Conservation (phyloP, 2,888 invertebrate genomes). For the Agriotes lineatus region DNA sequence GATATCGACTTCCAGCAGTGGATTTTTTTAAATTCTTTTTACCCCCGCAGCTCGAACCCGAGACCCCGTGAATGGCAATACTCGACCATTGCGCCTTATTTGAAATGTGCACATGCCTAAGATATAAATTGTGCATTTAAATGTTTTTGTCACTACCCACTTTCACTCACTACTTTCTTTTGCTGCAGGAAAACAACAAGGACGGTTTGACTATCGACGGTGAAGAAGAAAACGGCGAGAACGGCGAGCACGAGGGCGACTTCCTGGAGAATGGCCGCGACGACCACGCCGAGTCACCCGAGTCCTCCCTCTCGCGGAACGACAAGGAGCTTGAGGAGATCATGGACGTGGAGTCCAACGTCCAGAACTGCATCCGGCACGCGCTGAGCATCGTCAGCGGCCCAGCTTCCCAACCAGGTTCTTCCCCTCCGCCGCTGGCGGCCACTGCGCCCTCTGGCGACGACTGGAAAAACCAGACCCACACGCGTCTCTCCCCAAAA, state of each 20-base stretch:
- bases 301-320: conserved; percentile 69
- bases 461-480: conserved; percentile 62
- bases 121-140: no score
- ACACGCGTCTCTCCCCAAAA: conserved; percentile 61
- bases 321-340: conserved; percentile 70
- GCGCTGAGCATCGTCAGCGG: conserved; percentile 70
- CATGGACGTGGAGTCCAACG: conserved; percentile 67
- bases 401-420: conserved; percentile 59
- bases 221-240: conserved; percentile 57
- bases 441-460: conserved; percentile 61
- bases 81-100: no score
- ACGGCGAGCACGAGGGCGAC: conserved; percentile 65
- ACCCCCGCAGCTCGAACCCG: no score
- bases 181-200: conserved; percentile 60
- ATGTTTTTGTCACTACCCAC: no score
- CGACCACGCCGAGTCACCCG: conserved; percentile 67
- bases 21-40: no score
- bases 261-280: conserved; percentile 67
- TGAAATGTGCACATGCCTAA: no score
- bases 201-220: conserved; percentile 54
- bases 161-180: no score
- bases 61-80: no score
- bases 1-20: no score
- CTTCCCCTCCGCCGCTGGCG: conserved; percentile 62
- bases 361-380: conserved; percentile 70